phyloP scores from a whole-genome alignment of 37 sponge, comb jelly and placozoan genomes.

The Haliclona indistincta region DNA sequence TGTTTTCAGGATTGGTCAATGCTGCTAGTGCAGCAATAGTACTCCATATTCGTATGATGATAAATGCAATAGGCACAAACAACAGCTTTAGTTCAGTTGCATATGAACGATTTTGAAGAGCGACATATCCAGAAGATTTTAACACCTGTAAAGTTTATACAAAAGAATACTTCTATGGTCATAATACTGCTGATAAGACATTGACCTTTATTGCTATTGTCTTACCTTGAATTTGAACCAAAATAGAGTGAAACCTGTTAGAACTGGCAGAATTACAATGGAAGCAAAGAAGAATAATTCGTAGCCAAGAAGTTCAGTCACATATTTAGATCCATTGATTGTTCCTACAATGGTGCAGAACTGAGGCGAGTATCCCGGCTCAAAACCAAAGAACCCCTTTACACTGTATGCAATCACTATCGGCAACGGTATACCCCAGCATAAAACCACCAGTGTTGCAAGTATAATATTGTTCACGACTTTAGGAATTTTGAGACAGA shows the following conservation, averaged over 20 bases:
- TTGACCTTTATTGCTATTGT: neutral
- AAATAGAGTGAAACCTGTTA: no score
- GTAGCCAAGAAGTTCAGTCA: conserved; percentile 27
- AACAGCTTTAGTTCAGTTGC: conserved; percentile 4
- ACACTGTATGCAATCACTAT: neutral
- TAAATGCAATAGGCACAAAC: conserved; percentile 22
- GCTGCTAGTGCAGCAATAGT: neutral
- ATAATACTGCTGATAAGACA: neutral
- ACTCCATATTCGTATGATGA: conserved; percentile 19
- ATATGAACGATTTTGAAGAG: neutral
- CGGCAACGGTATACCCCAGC: conserved; percentile 6
- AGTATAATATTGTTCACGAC: neutral
- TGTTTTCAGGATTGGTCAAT: neutral
- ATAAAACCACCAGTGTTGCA: neutral
- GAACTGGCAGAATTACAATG: conserved; percentile 32
- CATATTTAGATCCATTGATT: conserved; percentile 5
- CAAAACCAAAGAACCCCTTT: conserved; percentile 4
- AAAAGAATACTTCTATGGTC: no score
- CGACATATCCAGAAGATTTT: no score
- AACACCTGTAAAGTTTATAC: no score
- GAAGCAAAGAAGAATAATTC: conserved; percentile 71
- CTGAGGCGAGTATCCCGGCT: conserved; percentile 1
- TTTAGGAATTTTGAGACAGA: neutral
- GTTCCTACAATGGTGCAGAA: neutral
- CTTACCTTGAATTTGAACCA: no score